Percentiles rank a stretch among this genome's conserved stretches.
phyloP scores from a whole-genome alignment of 37 sponge, comb jelly and placozoan genomes.

The Diacarnus erythraeanus region DNA sequence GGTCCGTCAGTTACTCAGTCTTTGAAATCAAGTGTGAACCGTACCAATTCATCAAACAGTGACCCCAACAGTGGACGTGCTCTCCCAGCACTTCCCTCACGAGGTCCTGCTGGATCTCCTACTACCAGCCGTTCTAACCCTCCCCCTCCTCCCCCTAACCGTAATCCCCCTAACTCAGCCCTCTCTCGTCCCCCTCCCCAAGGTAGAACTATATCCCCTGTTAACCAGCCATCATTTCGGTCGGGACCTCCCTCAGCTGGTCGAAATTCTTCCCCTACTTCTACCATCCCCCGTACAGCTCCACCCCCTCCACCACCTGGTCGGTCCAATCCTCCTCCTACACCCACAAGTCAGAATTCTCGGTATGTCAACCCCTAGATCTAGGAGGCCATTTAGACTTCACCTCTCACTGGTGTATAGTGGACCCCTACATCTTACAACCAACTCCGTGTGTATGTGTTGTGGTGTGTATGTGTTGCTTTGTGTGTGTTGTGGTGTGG shows the following conservation, averaged over 20 bases:
- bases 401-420: too few relatives aligned
- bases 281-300: conserved; percentile 27
- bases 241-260: conserved; percentile 23
- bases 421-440: too few relatives aligned
- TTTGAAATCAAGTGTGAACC: too few relatives aligned
- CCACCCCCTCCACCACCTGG: conserved; percentile 43
- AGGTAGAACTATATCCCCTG: background rate
- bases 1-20: too few relatives aligned
- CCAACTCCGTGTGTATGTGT: too few relatives aligned
- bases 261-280: background rate
- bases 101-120: too few relatives aligned
- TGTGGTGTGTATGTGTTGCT: too few relatives aligned
- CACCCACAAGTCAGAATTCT: background rate
- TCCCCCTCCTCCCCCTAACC: conserved; percentile 41
- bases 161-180: background rate
- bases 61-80: background rate
- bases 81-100: background rate
- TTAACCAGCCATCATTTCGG: background rate
- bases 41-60: background rate
- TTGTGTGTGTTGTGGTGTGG: too few relatives aligned
- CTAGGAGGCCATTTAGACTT: background rate
- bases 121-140: background rate
- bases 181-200: conserved; percentile 12
- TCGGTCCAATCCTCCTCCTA: background rate
- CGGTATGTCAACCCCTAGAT: background rate